Percentiles rank a stretch among this genome's conserved stretches.
phyloP scores from a whole-genome alignment of 2,113 vertebrate species.

The Callionymus lyra region DNA sequence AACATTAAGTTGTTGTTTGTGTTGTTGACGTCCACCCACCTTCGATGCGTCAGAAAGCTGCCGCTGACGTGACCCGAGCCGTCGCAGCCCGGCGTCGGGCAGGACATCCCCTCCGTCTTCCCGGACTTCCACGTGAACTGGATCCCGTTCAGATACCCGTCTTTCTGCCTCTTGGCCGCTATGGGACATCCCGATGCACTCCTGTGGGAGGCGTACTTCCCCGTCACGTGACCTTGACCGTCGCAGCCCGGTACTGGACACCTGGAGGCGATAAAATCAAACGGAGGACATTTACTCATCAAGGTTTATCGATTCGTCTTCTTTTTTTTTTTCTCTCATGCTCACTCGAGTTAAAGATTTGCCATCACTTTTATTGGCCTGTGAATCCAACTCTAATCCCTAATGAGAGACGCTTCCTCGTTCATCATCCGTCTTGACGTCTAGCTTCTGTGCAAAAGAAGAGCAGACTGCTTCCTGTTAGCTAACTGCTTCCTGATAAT shows the following conservation, averaged over 20 bases:
- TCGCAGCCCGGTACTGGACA: constrained; percentile 96
- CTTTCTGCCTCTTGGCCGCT: constrained; percentile 95
- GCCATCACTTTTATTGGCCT: no score
- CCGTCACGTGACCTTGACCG: constrained; percentile 95
- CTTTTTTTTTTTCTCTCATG: no score
- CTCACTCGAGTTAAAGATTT: no score
- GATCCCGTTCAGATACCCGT: constrained; percentile 92
- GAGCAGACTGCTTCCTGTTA: no score
- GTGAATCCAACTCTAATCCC: no score
- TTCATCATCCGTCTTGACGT: no score
- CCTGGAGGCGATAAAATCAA: constrained; percentile 56
- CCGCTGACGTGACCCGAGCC: constrained; percentile 97
- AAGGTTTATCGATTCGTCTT: background rate
- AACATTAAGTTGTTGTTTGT: no score
- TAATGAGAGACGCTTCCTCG: no score
- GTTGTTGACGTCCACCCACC: constrained; percentile 74
- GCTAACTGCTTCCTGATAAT: no score
- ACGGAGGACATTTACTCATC: background rate
- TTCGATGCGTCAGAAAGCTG: constrained; percentile 97
- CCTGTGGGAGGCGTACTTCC: constrained; percentile 95
- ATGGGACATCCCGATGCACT: constrained; percentile 94
- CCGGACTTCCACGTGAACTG: constrained; percentile 99
- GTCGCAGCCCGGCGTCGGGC: constrained; percentile 93
- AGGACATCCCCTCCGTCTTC: constrained; percentile 98
- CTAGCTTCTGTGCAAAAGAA: no score